Base-by-base conservation (phyloP, 2,888 invertebrate genomes). In the Cheilosia grossa region DNA sequence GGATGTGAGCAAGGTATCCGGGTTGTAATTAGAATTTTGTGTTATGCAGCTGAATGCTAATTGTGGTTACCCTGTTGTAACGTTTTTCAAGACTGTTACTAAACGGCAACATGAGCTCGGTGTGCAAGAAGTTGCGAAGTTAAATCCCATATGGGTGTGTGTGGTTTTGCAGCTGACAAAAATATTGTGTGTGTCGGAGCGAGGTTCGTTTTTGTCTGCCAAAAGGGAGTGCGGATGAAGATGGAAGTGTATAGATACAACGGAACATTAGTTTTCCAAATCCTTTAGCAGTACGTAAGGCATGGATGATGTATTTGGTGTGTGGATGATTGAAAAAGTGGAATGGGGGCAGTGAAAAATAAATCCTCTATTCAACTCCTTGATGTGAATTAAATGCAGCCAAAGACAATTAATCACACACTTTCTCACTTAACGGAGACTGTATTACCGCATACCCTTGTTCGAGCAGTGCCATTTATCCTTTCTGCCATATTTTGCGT, bases 371-470 rank as follows among this genome's bases (percentile, higher is more conserved):
- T 77, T 59, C 67, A 77, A 77, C 67, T 67, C 67, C 42, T 44
- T 13, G 21, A 21, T 21, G 49, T 53, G 37, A 77, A 67, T 77
- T 77, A 67, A 59, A 67, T 77, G 75, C 49, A 77, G 75, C 58
- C 67, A 77, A 59, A 66, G 53, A 53, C 75, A 77, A 77, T 77
- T 77, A 77, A 77, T 77, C 67, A 67, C 75, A 77, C 75, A 53
- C 75, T 58, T 67, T 67, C 51, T n/a, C 58, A 24, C 59, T 66
- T 47, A 49, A 58, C 49, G 19, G 51, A 51, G 47, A 47, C 58
- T 49, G 47, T 66, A 56, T 54, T 42, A 17, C 15, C 59, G 10
- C 61, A 27, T 33, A 56, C 37, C 51, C 21, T 54, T 53, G 37
- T 47, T 17, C 24, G 9, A 13, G 15, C 47, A 15, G 13, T 30